Conservation (phyloP, 2,797 vertebrate genomes). For the Sorex maritimensis region DNA sequence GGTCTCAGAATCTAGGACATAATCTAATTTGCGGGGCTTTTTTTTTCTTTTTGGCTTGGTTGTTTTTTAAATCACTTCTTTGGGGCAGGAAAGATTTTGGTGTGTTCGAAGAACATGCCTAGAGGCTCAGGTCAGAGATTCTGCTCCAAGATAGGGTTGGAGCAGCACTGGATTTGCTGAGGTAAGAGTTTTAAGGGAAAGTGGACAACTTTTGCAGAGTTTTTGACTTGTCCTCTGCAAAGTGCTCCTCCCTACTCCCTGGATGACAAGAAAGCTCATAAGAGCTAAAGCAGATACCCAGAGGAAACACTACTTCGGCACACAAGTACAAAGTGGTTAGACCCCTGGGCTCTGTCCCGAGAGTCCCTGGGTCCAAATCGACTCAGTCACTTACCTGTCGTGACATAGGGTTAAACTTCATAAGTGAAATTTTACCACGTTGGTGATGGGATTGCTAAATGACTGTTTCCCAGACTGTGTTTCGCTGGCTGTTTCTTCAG, state of each 20-base stretch:
- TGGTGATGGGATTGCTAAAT: too few species aligned
- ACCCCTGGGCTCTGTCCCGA: not conserved
- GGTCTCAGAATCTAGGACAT: not conserved
- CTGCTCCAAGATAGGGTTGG: not conserved
- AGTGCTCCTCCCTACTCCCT: not conserved
- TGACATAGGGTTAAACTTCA: not conserved
- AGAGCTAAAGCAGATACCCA: not conserved
- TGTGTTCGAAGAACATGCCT: not conserved
- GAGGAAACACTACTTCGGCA: not conserved
- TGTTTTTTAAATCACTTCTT: not conserved
- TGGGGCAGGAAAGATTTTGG: not conserved
- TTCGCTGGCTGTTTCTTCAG: too few species aligned
- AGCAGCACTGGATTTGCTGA: not conserved
- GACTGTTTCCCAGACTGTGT: too few species aligned
- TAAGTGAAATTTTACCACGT: too few species aligned
- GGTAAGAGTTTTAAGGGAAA: not conserved
- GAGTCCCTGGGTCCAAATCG: not conserved
- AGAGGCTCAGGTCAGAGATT: not conserved
- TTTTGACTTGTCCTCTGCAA: not conserved
- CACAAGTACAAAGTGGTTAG: not conserved
- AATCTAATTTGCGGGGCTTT: not conserved
- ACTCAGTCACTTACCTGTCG: not conserved
- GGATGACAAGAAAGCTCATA: conserved; percentile 6
- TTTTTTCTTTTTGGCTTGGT: too few species aligned
- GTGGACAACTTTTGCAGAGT: not conserved